Conservation (phyloP, 2,113 vertebrate species). For the Ceratotherium simum region DNA sequence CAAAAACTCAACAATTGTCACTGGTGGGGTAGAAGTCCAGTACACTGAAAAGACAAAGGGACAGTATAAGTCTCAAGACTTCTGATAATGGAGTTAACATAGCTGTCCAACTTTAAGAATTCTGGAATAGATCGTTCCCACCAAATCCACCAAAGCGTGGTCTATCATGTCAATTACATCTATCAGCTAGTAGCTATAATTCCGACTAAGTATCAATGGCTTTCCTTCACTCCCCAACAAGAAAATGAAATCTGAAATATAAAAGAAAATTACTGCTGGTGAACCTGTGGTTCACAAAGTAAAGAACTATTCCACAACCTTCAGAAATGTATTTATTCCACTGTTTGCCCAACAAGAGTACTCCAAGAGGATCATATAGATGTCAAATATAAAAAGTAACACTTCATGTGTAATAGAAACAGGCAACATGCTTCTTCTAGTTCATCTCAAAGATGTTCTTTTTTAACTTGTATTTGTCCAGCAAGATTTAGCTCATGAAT, state of each 20-base stretch:
- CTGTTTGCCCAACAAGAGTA: background rate
- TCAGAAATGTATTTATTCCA: background rate
- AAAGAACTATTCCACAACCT: background rate
- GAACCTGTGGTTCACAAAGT: background rate
- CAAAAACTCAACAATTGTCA: constrained; percentile 1
- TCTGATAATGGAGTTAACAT: background rate
- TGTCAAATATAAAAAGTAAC: background rate
- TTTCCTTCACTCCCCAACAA: background rate
- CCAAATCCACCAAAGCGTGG: background rate
- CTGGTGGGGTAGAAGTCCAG: background rate
- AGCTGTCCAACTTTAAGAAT: background rate
- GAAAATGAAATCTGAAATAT: background rate
- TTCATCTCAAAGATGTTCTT: constrained; percentile 16
- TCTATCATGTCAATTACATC: background rate
- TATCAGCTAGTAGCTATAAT: background rate
- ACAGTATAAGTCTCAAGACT: background rate
- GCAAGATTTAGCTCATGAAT: background rate
- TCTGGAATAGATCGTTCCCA: background rate
- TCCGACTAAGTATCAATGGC: background rate
- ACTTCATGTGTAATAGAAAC: background rate
- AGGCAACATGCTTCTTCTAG: background rate
- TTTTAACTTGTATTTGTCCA: background rate
- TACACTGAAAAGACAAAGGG: background rate
- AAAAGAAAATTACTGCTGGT: background rate
- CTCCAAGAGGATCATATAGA: background rate